phyloP scores from a whole-genome alignment of 2,113 vertebrate species.

The Bubo bubo region DNA sequence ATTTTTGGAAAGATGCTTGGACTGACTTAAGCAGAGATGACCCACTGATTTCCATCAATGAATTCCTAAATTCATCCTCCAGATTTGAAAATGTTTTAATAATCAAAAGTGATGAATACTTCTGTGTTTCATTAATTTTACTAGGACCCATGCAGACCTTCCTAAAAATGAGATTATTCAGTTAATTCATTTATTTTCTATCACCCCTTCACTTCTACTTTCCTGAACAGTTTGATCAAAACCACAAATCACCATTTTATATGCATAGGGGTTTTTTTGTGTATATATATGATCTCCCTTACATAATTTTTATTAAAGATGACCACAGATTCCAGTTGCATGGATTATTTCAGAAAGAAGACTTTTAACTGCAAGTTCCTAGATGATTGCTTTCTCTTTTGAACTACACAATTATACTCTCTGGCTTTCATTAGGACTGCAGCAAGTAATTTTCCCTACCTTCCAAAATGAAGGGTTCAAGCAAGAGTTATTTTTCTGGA shows the following conservation, averaged over 20 bases:
- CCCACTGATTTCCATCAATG: background rate
- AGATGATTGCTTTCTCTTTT: background rate
- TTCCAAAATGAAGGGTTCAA: background rate
- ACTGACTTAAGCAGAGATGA: background rate
- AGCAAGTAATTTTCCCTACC: background rate
- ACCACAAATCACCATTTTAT: background rate
- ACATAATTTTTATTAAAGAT: background rate
- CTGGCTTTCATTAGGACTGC: background rate
- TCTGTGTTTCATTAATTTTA: background rate
- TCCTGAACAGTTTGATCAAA: background rate
- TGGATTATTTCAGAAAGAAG: background rate
- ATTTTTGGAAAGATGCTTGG: background rate
- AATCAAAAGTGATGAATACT: background rate
- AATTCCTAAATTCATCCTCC: background rate
- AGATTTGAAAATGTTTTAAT: background rate
- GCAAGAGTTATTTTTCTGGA: background rate
- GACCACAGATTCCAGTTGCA: background rate
- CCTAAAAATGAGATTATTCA: background rate
- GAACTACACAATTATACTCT: background rate
- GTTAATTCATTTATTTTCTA: background rate
- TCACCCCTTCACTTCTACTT: background rate
- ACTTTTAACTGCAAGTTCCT: background rate
- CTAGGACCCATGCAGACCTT: background rate
- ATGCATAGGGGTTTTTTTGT: background rate
- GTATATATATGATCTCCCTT: background rate